Base-by-base conservation (phyloP, 2,113 vertebrate species). In the Nestor notabilis region DNA sequence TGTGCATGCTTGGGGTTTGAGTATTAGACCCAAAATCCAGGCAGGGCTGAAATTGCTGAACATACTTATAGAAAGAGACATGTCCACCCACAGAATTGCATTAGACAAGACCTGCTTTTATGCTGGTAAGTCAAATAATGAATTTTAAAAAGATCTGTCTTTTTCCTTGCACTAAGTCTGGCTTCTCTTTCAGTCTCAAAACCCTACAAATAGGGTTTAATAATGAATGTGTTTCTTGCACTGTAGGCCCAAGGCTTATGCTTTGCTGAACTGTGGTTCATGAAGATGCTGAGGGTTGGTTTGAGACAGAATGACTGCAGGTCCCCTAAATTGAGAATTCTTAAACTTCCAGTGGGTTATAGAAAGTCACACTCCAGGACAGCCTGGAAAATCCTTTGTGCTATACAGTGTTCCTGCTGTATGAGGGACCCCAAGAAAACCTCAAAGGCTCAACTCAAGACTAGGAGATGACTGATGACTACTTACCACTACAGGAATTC, bases 401-500 rank as follows among this genome's bases (percentile, higher is more conserved):
- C 27, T 43, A 5, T 33, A 24, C 41, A 63, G 23, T 50, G 13
- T 39, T 90, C 28, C n/a, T 68, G 39, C 3, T 24, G 4, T n/a
- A 6, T 29, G 23, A 43, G 35, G 46, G 56, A 68, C 39, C 5
- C 24, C 41, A 64, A 56, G 41, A 64, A 17, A 94, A 21, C 7
- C 21, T 84, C 43, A 39, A 72, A 83, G 37, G 18, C 49, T 80
- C 27, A 76, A 7, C 28, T 39, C 16, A 68, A 27, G 49, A 33
- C 10, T 20, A 35, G 24, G 28, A 74, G 39, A n/a, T 39, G 49
- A n/a, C 17, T 27, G 49, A 29, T n/a, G 25, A 39, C n/a, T 52
- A 84, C 80, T 93, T 89, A 92, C 83, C 61, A 11, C 44, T 46
- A 49, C 21, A 52, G n/a, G 52, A 64, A 77, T 65, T 74, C 78